A percentile compares a stretch with the other conserved stretches of the same genome.
Conservation (phyloP, 2,888 invertebrate genomes). For the Hypomecis atomaria region DNA sequence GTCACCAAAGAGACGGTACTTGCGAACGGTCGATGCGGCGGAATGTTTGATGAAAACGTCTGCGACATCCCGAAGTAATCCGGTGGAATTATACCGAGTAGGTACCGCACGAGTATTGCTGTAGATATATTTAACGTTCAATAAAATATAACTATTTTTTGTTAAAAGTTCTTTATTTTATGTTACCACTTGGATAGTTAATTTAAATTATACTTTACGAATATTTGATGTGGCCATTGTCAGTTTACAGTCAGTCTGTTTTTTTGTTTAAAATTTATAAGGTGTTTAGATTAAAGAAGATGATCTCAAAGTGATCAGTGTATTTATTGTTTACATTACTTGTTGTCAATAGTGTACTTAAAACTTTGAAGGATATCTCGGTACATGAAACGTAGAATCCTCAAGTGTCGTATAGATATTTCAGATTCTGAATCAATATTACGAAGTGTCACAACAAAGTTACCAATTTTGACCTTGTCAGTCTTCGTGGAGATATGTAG, state of each 20-base stretch:
- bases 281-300: constrained; percentile 74
- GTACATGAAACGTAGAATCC: constrained; percentile 41
- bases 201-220: constrained; percentile 52
- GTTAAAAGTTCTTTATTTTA: constrained; percentile 65
- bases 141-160: constrained; percentile 52
- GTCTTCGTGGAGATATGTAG: background rate
- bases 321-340: constrained; percentile 78
- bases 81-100: constrained; percentile 34
- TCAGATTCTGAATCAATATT: constrained; percentile 6
- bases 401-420: constrained; percentile 41
- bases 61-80: constrained; percentile 26
- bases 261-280: constrained; percentile 67
- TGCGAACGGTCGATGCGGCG: constrained; percentile 35
- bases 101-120: constrained; percentile 44
- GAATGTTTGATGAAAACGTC: constrained; percentile 14
- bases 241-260: constrained; percentile 62
- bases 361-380: constrained; percentile 52
- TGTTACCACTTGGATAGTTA: constrained; percentile 73
- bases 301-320: constrained; percentile 84
- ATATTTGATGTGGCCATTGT: constrained; percentile 75
- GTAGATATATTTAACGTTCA: constrained; percentile 46
- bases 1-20: constrained; percentile 74
- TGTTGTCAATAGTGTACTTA: constrained; percentile 81
- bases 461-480: background rate
- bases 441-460: background rate